Base-by-base conservation (phyloP, 2,797 vertebrate genomes). In the Columba guinea region DNA sequence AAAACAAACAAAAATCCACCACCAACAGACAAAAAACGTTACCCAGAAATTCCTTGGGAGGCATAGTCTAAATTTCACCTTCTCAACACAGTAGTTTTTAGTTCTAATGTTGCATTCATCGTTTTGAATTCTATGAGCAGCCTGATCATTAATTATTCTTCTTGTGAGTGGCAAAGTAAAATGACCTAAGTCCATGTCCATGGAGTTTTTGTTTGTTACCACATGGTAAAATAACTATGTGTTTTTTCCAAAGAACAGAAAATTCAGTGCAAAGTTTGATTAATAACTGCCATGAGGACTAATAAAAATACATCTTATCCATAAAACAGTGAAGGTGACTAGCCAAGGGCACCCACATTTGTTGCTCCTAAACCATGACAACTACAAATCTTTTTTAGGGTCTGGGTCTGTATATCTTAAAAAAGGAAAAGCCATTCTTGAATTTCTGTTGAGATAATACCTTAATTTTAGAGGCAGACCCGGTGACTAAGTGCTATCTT, bases 261-360 rank as follows among this genome's bases (percentile, higher is more conserved):
- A 93, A 96, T 76, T 59, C 65, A 37, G 96, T 96, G 94, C 96
- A 96, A 96, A 96, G 95, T 97, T 94, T 92, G 74, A 11, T 92
- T 84, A 91, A 86, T 74, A 96, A 77, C 77, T 71, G 69, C 51
- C 78, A 68, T 35, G 74, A 90, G 83, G 87, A 81, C 91, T 84
- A 94, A 95, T 88, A 94, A 85, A 80, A 62, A 73, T 37, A 65
- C 55, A 18, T 15, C 56, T 77, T 79, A 48, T 44, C 75, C 46
- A 46, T 87, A 92, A 93, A 93, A 81, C 84, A 71, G 87, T 77
- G 96, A 96, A 95, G 81, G 91, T 97, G 95, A 89, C 64, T 35
- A 89, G 75, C 84, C 27, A 75, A 86, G 81, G 93, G 93, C 85
- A 94, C 91, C 70, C 53, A 24, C 63, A 58, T 88, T 94, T 97